Evolutionary conservation across 2,888 invertebrate species (phyloP).

Genomic region (Tridacna crocea): DNA sequence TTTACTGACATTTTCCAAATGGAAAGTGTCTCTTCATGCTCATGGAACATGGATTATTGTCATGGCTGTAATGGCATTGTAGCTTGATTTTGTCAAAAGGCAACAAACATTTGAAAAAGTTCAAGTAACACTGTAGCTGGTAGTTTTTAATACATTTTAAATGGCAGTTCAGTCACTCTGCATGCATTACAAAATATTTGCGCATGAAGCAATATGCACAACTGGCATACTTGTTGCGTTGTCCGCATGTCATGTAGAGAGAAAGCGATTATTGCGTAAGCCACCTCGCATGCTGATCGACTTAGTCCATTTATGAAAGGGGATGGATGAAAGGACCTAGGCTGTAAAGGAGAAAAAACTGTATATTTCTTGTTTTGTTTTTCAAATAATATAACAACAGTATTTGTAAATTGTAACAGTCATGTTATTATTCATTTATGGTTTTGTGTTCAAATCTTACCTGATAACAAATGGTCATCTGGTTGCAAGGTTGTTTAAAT

Average conservation of each 20-base stretch:
- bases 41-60: too few relatives aligned
- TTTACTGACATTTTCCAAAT: too few relatives aligned
- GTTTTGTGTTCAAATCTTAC: neutral
- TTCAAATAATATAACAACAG: constrained; percentile 16
- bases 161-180: constrained; percentile 44
- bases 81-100: too few relatives aligned
- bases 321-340: neutral
- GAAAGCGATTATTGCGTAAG: constrained; percentile 49
- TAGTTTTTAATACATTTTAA: neutral
- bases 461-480: constrained; percentile 9
- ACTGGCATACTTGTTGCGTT: constrained; percentile 60
- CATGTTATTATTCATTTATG: constrained; percentile 39
- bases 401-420: constrained; percentile 33
- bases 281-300: constrained; percentile 57
- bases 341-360: neutral
- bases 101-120: neutral
- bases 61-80: too few relatives aligned
- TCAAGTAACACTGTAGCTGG: constrained; percentile 21
- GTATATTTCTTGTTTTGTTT: neutral
- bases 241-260: constrained; percentile 58
- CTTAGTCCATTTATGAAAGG: constrained; percentile 6
- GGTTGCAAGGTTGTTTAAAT: neutral
- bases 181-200: constrained; percentile 52
- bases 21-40: too few relatives aligned
- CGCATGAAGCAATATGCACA: constrained; percentile 67